These are phyloP conservation scores for Spinibarbus caldwelli DNA, from an alignment of 2,797 vertebrate genomes.

Conservation along the genomic window DNA sequence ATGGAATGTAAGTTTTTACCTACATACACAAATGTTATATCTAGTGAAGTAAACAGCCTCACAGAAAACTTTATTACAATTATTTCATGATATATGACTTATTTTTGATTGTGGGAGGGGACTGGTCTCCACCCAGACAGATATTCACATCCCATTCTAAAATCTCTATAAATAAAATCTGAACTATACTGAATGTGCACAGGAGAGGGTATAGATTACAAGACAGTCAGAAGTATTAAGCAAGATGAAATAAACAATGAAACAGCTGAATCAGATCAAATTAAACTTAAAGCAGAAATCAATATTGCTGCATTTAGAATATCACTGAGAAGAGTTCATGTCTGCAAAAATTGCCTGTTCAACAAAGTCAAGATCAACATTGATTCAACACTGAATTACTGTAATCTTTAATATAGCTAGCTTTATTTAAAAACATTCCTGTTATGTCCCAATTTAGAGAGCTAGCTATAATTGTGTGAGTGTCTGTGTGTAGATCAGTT, in stretches of 20 bases:
- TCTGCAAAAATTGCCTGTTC: not conserved
- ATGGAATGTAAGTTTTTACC: not conserved
- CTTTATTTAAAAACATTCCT: not conserved
- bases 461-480: not conserved
- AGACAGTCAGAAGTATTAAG: not conserved
- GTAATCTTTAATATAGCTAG: not conserved
- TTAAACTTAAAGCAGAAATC: conserved; percentile 12
- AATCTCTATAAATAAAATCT: not conserved
- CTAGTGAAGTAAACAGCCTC: not conserved
- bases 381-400: not conserved
- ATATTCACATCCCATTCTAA: not conserved
- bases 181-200: not conserved
- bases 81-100: not conserved
- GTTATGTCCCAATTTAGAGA: not conserved
- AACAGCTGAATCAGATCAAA: conserved; percentile 37
- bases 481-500: not conserved
- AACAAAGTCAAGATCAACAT: conserved; percentile 9
- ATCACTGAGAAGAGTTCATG: conserved; percentile 1
- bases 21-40: not conserved
- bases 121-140: not conserved
- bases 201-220: conserved; percentile 10
- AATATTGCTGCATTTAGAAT: conserved; percentile 28
- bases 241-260: not conserved
- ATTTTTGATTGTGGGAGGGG: not conserved
- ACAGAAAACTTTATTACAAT: not conserved